Evolutionary conservation across 2,113 vertebrate species (phyloP).

Genomic region (Ascaphus truei): DNA sequence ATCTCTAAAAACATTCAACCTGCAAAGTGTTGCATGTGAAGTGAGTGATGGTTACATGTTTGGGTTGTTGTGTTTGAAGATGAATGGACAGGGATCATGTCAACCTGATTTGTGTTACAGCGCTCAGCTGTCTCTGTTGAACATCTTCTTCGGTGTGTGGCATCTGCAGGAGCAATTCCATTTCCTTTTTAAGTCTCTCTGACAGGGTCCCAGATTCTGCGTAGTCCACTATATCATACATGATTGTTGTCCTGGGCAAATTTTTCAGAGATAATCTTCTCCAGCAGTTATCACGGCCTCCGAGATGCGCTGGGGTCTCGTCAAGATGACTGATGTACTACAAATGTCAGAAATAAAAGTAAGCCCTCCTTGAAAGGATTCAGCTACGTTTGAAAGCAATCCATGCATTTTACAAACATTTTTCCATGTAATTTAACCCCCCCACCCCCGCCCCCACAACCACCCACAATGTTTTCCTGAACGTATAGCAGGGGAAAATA

Average conservation of each 20-base stretch:
- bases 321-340: slow-evolving; percentile 56
- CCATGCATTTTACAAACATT: background rate
- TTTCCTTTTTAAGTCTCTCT: slow-evolving; percentile 43
- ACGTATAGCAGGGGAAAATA: too few relatives aligned
- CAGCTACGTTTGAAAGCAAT: background rate
- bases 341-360: slow-evolving; percentile 28
- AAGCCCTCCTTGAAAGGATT: background rate
- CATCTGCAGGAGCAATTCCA: slow-evolving; percentile 50
- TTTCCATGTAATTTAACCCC: slow-evolving; percentile 4
- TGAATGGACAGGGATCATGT: background rate
- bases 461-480: too few relatives aligned
- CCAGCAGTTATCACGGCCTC: slow-evolving; percentile 61
- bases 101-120: slow-evolving; percentile 54
- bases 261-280: slow-evolving; percentile 52
- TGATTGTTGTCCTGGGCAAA: slow-evolving; percentile 48
- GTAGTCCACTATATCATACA: slow-evolving; percentile 51
- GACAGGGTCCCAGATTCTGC: slow-evolving; percentile 47
- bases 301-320: slow-evolving; percentile 51
- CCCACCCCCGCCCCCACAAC: too few relatives aligned
- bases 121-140: slow-evolving; percentile 32
- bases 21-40: too few relatives aligned
- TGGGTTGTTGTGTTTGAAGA: too few relatives aligned
- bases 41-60: too few relatives aligned
- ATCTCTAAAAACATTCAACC: too few relatives aligned
- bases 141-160: slow-evolving; percentile 44